These are phyloP conservation scores for Tipula unca DNA, from an alignment of 2,888 invertebrate genomes.

Conservation along the genomic window DNA sequence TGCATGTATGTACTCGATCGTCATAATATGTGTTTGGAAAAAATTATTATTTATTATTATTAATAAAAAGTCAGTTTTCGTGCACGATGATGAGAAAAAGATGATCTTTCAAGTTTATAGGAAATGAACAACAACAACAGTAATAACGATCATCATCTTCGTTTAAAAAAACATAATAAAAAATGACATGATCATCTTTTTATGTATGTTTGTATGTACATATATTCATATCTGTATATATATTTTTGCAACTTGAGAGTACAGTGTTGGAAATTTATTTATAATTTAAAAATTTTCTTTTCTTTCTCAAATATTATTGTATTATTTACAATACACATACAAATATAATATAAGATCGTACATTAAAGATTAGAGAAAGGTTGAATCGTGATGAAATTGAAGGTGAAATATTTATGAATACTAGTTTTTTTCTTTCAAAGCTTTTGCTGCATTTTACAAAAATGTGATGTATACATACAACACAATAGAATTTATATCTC, in stretches of 20 bases:
- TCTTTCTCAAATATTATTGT: background rate
- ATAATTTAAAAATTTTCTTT: background rate
- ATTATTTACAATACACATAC: background rate
- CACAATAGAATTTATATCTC: background rate
- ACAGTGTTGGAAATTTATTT: background rate
- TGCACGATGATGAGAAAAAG: background rate
- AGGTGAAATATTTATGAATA: background rate
- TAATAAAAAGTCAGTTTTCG: background rate
- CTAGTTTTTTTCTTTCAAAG: background rate
- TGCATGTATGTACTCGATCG: background rate
- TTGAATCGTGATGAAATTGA: slow-evolving; percentile 14
- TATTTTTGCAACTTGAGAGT: too few relatives aligned
- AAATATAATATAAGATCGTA: background rate
- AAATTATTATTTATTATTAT: background rate
- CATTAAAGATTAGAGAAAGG: background rate
- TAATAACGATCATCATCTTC: background rate
- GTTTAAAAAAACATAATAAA: background rate
- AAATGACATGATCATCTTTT: background rate
- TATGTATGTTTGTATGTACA: background rate
- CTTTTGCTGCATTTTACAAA: background rate
- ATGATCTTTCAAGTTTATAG: background rate
- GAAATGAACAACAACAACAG: background rate
- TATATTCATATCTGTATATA: too few relatives aligned
- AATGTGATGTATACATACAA: background rate
- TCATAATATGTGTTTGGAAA: background rate